Base-by-base conservation (phyloP, 2,113 vertebrate species). In the Stegastes partitus region DNA sequence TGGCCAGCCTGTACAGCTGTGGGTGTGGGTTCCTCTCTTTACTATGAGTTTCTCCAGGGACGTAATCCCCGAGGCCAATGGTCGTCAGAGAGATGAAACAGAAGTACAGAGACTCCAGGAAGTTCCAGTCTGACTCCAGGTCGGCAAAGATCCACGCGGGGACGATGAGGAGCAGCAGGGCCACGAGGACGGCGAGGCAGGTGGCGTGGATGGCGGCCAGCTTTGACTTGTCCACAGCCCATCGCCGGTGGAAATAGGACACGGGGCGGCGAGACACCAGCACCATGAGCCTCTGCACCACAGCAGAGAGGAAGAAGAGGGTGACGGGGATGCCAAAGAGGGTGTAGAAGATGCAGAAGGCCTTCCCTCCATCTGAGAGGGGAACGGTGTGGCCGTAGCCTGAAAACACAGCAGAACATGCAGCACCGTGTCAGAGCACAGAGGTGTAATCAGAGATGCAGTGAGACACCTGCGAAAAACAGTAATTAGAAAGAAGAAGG, bases 21-120 rank as follows among this genome's bases (percentile, higher is more conserved):
- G 96, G 81, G 25, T 94, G 81, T n/a, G 88, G 75, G 68, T 79
- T 85, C 74, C 84, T 94, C 94, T 77, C 92, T 95, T 78, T 96
- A 95, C 93, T 96, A 77, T 96, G 94, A 59, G 94, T 96, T 90
- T 99, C 96, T 68, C 98, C 98, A 0, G 98, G 98, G n/a, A 99
- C 97, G 0, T 99, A 99, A 88, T 99, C 98, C 2, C 98, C 98
- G 0, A 99, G 95, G 68, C 98, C 98, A 23, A 99, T 99, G 85
- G 98, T 99, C 65, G 97, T 98, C 79, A 99, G 93, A 14, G 98
- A 99, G 91, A 99, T 99, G 85, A 99, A 99, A 79, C 98, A 99
- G 74, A 99, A 99, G 83, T 99, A 99, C 80, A 99, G 95, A 1
- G 98, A 97, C 65, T 99, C 97, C 61, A 99, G 92, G 82, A 97